Evolutionary conservation across 1,140 invertebrate species (phyloP).

Genomic region (Euwallacea fornicatus): DNA sequence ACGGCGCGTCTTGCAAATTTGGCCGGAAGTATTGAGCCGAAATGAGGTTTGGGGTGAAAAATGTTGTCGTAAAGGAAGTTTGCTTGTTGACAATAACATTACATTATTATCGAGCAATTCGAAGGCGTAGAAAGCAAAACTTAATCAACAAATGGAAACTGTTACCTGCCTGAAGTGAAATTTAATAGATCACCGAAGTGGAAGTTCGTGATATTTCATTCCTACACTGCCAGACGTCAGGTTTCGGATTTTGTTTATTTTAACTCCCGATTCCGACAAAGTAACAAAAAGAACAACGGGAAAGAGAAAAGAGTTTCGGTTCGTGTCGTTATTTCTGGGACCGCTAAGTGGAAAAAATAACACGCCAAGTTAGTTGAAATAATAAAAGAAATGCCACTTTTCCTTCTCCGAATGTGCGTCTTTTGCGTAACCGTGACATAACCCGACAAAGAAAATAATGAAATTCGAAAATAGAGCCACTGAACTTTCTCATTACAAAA

Average conservation of each 20-base stretch:
- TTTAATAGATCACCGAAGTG: constrained; percentile 22
- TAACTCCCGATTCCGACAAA: constrained; percentile 24
- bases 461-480: constrained; percentile 7
- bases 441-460: not conserved
- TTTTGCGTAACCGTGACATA: constrained; percentile 8
- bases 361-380: constrained; percentile 13
- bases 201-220: constrained; percentile 33
- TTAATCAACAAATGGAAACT: constrained; percentile 12
- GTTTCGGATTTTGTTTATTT: constrained; percentile 34
- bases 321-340: constrained; percentile 26
- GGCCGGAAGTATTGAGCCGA: constrained; percentile 25
- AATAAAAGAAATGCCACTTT: constrained; percentile 8
- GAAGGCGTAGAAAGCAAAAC: not conserved
- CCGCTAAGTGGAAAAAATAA: constrained; percentile 31
- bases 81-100: constrained; percentile 2
- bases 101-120: not conserved
- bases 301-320: constrained; percentile 10
- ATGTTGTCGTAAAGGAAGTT: constrained; percentile 1
- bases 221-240: constrained; percentile 10
- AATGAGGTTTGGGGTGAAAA: constrained; percentile 17
- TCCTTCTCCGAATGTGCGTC: constrained; percentile 1
- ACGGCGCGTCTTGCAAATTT: constrained; percentile 25
- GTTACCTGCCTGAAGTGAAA: constrained; percentile 19
- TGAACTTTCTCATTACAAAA: constrained; percentile 13
- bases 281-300: constrained; percentile 25